These are phyloP conservation scores for Neopelma chrysocephalum DNA, from an alignment of 2,797 vertebrate genomes.

Conservation along the genomic window DNA sequence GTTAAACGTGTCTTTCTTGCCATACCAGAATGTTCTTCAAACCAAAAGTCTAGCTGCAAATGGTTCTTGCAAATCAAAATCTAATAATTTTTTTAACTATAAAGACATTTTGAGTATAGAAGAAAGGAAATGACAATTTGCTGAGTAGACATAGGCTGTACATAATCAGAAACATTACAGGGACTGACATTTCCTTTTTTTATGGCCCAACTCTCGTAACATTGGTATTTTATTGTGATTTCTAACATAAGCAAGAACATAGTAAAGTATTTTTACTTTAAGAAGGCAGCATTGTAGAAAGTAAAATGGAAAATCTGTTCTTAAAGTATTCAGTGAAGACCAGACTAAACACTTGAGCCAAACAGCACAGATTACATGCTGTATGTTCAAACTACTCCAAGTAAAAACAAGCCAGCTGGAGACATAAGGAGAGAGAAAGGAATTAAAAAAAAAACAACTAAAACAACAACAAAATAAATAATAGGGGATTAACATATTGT, in stretches of 20 bases:
- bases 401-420: slow-evolving; percentile 10
- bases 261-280: background rate
- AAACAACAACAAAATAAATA: background rate
- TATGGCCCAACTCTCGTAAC: background rate
- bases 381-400: slow-evolving; percentile 16
- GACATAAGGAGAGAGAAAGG: background rate
- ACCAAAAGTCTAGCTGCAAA: background rate
- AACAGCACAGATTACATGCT: slow-evolving; percentile 37
- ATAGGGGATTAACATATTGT: background rate
- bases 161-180: background rate
- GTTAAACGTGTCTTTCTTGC: background rate
- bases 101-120: background rate
- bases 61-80: slow-evolving; percentile 12
- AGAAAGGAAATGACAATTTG: background rate
- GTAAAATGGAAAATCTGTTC: slow-evolving; percentile 24
- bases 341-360: slow-evolving; percentile 12
- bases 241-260: background rate
- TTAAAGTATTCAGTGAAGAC: background rate
- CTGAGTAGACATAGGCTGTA: background rate
- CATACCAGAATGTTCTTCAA: background rate
- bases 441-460: background rate
- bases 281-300: background rate
- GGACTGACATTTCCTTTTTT: background rate
- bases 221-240: background rate
- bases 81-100: background rate